Evolutionary conservation across 2,113 vertebrate genomes (phyloP).

Genomic region (Siniperca knerii): DNA sequence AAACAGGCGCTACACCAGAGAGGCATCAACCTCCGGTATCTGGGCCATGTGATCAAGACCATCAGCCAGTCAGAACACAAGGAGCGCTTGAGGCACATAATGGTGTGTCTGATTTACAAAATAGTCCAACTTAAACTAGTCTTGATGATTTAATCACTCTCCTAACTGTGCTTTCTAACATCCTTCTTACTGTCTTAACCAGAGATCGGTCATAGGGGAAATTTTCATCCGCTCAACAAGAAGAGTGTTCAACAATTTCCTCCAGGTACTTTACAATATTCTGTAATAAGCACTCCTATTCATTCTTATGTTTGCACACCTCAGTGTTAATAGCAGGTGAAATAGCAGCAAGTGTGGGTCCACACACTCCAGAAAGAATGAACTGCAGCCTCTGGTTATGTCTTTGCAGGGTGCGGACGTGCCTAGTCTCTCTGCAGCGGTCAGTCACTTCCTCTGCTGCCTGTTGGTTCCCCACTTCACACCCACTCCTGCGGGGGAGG

Average conservation of each 20-base stretch:
- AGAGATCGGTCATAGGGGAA: slow-evolving; percentile 82
- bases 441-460: slow-evolving; percentile 88
- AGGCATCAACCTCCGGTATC: slow-evolving; percentile 88
- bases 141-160: background rate
- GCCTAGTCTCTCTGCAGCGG: slow-evolving; percentile 82
- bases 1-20: slow-evolving; percentile 81
- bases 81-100: slow-evolving; percentile 83
- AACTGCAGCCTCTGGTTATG: slow-evolving; percentile 15
- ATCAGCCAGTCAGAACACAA: slow-evolving; percentile 81
- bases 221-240: slow-evolving; percentile 84
- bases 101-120: slow-evolving; percentile 64
- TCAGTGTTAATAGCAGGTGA: background rate
- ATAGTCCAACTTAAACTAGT: background rate
- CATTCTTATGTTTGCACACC: background rate
- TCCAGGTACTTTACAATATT: slow-evolving; percentile 80
- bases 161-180: background rate
- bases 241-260: slow-evolving; percentile 83
- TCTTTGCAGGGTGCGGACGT: slow-evolving; percentile 83
- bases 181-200: slow-evolving; percentile 33
- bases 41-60: slow-evolving; percentile 80
- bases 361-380: background rate
- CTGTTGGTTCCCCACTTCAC: slow-evolving; percentile 85
- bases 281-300: background rate
- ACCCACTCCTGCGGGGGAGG: slow-evolving; percentile 77
- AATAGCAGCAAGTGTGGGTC: background rate